phyloP scores from a whole-genome alignment of 2,888 invertebrate genomes.

The Himalopsyche kuldschensis region DNA sequence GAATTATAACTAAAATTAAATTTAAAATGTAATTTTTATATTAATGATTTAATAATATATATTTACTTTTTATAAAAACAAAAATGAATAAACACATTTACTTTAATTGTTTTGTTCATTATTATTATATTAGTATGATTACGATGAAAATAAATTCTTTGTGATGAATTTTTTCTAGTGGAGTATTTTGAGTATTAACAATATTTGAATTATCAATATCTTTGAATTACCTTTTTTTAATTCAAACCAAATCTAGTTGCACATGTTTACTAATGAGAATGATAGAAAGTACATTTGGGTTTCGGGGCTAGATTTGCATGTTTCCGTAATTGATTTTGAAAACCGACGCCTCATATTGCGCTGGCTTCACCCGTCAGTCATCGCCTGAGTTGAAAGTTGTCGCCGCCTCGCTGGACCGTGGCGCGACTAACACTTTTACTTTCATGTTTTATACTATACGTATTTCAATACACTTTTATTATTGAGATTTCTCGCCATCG shows the following conservation, averaged over 20 bases:
- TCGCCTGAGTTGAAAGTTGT: constrained; percentile 34
- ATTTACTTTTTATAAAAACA: not conserved
- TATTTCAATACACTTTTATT: constrained; percentile 23
- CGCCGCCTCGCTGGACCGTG: constrained; percentile 32
- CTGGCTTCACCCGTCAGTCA: not conserved
- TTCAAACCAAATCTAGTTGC: no score
- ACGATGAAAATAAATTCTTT: no score
- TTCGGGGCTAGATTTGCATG: not conserved
- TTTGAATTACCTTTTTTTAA: not conserved
- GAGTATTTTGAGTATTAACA: not conserved
- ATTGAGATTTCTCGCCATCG: constrained; percentile 28
- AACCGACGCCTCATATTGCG: constrained; percentile 9
- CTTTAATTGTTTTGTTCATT: no score
- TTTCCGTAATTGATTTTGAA: not conserved
- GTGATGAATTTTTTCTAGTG: not conserved
- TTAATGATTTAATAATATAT: no score
- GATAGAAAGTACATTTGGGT: not conserved
- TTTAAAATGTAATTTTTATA: no score
- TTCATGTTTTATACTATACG: constrained; percentile 35
- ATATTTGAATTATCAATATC: not conserved
- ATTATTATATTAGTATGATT: no score
- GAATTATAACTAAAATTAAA: no score
- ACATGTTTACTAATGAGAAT: not conserved
- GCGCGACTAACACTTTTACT: constrained; percentile 48
- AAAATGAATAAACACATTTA: no score